These are phyloP conservation scores for Tursiops truncatus DNA, from an alignment of 2,113 vertebrate species.

Conservation along the genomic window DNA sequence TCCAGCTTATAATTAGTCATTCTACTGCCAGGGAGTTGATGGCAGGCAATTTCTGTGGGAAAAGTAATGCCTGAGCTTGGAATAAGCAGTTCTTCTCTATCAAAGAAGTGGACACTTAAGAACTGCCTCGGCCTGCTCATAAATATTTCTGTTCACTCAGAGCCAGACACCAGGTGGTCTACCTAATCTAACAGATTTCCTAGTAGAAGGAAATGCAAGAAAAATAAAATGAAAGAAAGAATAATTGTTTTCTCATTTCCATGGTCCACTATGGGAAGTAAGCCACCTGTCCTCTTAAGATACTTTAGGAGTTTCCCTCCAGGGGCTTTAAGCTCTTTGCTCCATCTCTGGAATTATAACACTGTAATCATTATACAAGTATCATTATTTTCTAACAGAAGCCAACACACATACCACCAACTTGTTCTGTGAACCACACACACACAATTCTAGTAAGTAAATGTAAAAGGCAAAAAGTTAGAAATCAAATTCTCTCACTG, in stretches of 20 bases:
- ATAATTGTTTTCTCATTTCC: background rate
- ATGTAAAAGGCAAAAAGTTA: background rate
- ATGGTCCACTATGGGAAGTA: background rate
- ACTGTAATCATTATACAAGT: background rate
- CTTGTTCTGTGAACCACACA: background rate
- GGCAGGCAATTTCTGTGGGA: slow-evolving; percentile 68
- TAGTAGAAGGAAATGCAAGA: background rate
- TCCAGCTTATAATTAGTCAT: slow-evolving; percentile 71
- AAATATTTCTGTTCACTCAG: slow-evolving; percentile 54
- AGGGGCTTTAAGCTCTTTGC: background rate
- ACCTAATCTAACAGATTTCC: background rate
- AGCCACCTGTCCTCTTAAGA: background rate
- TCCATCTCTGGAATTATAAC: background rate
- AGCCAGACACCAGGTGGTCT: slow-evolving; percentile 45
- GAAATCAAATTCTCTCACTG: slow-evolving; percentile 39
- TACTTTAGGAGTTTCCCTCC: background rate
- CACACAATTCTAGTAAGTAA: background rate
- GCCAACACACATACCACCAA: background rate
- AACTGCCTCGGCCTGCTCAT: slow-evolving; percentile 52
- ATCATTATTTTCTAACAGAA: background rate
- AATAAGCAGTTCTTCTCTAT: slow-evolving; percentile 52
- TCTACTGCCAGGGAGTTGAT: slow-evolving; percentile 32
- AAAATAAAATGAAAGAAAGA: slow-evolving; percentile 21
- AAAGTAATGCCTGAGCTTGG: slow-evolving; percentile 63
- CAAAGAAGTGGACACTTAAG: slow-evolving; percentile 64